Conservation (phyloP, 1,140 invertebrate species). For the Hyposmocoma kahamanoa region DNA sequence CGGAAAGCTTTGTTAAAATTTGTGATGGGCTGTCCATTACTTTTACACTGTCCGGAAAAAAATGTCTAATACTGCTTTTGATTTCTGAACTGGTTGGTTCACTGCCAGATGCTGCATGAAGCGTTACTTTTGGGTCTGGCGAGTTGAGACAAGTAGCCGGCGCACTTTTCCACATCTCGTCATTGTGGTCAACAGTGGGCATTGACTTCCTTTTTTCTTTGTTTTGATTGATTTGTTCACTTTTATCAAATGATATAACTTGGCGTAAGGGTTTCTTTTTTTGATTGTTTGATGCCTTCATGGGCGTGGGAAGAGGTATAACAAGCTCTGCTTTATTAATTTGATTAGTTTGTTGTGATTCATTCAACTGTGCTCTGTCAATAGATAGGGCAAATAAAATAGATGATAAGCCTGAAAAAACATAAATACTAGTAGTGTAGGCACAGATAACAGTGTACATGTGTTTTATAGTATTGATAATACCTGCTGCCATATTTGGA, state of each 20-base stretch:
- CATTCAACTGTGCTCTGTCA: conserved; percentile 88
- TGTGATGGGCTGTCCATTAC: conserved; percentile 61
- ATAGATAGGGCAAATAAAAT: conserved; percentile 94
- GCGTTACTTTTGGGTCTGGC: conserved; percentile 54
- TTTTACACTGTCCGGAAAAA: conserved; percentile 65
- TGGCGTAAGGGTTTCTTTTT: conserved; percentile 63
- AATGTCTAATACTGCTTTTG: conserved; percentile 52
- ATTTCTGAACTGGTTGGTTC: conserved; percentile 62
- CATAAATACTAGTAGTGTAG: neutral
- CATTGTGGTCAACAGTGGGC: conserved; percentile 23
- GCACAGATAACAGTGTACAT: neutral
- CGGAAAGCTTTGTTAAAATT: conserved; percentile 62
- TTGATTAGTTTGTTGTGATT: conserved; percentile 61
- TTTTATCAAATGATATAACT: conserved; percentile 69
- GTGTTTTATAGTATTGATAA: conserved; percentile 1
- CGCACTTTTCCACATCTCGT: conserved; percentile 71
- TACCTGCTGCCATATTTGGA: conserved; percentile 88
- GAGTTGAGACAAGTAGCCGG: conserved; percentile 79
- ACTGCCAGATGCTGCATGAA: conserved; percentile 46
- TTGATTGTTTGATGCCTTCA: conserved; percentile 51
- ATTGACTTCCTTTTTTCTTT: conserved; percentile 27
- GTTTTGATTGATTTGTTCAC: conserved; percentile 53
- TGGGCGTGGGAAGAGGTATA: conserved; percentile 66
- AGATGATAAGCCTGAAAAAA: conserved; percentile 82
- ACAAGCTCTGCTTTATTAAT: conserved; percentile 72